Evolutionary conservation across 2,113 vertebrate genomes (phyloP).

Genomic region (Gavialis gangeticus): DNA sequence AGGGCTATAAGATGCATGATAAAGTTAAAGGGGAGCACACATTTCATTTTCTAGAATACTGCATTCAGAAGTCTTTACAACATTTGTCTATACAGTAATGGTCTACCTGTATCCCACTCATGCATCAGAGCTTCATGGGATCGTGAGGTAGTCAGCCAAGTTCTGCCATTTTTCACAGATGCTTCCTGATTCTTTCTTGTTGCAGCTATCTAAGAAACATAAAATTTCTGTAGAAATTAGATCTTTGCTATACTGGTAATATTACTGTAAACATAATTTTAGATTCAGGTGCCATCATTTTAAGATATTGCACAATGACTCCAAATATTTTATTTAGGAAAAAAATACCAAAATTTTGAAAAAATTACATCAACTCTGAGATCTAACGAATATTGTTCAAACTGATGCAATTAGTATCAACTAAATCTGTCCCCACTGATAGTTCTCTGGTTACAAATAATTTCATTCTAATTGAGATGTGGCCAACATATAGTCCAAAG

Average conservation of each 20-base stretch:
- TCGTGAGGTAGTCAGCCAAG: not conserved
- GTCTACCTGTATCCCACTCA: not conserved
- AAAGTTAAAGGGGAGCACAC: not conserved
- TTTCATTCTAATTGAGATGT: constrained; percentile 14
- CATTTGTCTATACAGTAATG: not conserved
- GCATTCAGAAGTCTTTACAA: not conserved
- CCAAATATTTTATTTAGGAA: not conserved
- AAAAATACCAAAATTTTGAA: not conserved
- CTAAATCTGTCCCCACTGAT: not conserved
- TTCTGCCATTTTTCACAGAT: not conserved
- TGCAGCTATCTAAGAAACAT: not conserved
- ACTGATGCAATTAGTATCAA: not conserved
- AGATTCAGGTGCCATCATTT: not conserved
- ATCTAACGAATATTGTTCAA: not conserved
- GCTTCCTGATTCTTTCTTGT: not conserved
- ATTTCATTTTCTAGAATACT: not conserved
- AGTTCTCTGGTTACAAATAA: constrained; percentile 26
- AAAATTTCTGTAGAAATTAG: not conserved
- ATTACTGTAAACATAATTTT: not conserved
- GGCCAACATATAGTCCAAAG: not conserved
- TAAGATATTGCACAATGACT: not conserved
- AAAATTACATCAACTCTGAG: constrained; percentile 6
- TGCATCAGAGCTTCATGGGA: not conserved
- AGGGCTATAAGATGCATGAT: not conserved
- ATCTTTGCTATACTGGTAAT: not conserved